Percentiles rank a stretch among this genome's conserved stretches.
phyloP scores from a whole-genome alignment of 2,113 vertebrate species.

The Paramormyrops kingsleyae region DNA sequence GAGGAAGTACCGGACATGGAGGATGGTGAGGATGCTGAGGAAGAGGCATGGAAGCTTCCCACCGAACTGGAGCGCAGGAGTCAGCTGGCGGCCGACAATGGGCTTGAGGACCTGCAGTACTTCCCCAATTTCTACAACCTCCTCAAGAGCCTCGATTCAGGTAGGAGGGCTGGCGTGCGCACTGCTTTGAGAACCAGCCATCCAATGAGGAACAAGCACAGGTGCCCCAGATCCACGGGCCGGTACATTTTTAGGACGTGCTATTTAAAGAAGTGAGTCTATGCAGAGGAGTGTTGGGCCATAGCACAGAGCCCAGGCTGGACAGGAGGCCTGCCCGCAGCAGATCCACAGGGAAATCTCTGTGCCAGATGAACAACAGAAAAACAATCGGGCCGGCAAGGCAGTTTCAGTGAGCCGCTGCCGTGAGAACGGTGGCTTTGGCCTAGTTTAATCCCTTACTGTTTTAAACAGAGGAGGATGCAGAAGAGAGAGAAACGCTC shows the following conservation, averaged over 20 bases:
- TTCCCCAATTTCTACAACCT: conserved; percentile 94
- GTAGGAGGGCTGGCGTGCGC: conserved; percentile 45
- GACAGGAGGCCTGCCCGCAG: neutral
- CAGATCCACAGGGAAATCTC: neutral
- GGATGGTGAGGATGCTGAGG: conserved; percentile 29
- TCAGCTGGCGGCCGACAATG: conserved; percentile 68
- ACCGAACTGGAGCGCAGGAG: conserved; percentile 74
- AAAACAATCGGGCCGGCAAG: neutral
- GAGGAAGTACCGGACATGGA: conserved; percentile 4
- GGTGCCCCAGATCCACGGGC: neutral
- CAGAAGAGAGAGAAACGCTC: conserved; percentile 87
- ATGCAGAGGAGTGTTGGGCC: neutral
- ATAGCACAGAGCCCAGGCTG: neutral
- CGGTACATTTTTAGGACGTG: neutral
- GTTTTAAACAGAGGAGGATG: conserved; percentile 69
- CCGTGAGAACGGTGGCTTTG: neutral
- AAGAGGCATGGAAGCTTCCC: conserved; percentile 53
- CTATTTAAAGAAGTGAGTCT: neutral
- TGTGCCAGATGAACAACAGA: conserved; percentile 4
- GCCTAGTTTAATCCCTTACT: conserved; percentile 6
- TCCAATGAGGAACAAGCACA: neutral
- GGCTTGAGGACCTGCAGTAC: conserved; percentile 90
- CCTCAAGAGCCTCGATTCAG: conserved; percentile 86
- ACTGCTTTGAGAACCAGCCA: neutral
- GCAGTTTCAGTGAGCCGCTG: neutral